Conservation (phyloP, 2,797 vertebrate genomes). For the Podargus strigoides region DNA sequence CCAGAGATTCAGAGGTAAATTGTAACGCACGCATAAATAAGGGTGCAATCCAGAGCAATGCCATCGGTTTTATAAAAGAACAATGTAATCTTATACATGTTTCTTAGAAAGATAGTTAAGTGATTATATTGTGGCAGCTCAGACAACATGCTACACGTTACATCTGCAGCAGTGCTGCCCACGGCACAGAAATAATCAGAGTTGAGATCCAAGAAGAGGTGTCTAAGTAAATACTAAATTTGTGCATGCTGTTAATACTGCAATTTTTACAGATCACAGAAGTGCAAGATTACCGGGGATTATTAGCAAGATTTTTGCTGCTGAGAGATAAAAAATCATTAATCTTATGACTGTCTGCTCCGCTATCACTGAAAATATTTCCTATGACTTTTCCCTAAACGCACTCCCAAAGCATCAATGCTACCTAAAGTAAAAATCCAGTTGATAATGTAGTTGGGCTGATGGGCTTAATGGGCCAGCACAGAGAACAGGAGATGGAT, state of each 20-base stretch:
- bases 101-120: not conserved
- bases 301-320: not conserved
- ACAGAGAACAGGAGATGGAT: not conserved
- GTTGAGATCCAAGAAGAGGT: not conserved
- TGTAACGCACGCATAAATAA: rapidly evolving
- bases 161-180: not conserved
- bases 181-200: not conserved
- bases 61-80: not conserved
- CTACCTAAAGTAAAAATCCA: not conserved
- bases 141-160: not conserved
- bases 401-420: not conserved
- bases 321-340: not conserved
- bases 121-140: not conserved
- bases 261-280: not conserved
- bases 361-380: not conserved
- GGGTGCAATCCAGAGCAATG: not conserved
- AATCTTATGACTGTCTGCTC: not conserved
- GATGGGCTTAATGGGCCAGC: not conserved
- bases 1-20: not conserved
- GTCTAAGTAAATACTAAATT: not conserved
- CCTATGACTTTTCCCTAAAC: not conserved
- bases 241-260: not conserved
- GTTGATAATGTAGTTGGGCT: not conserved
- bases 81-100: not conserved
- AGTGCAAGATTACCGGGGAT: not conserved